A percentile compares a stretch with the other conserved stretches of the same genome.
Evolutionary conservation across 2,113 vertebrate genomes (phyloP).

Genomic region (Phocoena phocoena): DNA sequence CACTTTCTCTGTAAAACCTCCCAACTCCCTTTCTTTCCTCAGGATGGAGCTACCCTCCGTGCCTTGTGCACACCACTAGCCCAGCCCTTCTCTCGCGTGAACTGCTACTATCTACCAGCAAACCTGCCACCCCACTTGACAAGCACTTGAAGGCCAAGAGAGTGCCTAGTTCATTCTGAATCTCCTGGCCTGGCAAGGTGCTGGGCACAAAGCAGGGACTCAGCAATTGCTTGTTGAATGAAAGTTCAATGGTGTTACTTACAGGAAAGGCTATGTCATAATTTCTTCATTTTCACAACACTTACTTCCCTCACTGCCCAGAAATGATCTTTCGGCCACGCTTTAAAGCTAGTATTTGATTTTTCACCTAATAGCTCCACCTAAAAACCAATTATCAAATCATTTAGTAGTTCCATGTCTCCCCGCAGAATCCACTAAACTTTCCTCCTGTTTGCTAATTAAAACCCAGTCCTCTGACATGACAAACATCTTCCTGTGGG

Average conservation of each 20-base stretch:
- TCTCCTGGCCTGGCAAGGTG: neutral
- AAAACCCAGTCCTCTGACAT: constrained; percentile 69
- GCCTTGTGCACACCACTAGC: neutral
- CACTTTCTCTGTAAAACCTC: neutral
- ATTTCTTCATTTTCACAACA: neutral
- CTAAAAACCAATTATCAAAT: constrained; percentile 55
- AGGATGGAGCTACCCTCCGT: neutral
- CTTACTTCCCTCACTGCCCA: neutral
- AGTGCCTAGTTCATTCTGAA: neutral
- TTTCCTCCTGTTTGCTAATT: constrained; percentile 72
- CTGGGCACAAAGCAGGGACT: neutral
- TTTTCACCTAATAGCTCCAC: constrained; percentile 67
- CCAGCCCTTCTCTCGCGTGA: neutral
- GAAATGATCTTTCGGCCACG: constrained; percentile 16
- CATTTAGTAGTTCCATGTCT: constrained; percentile 19
- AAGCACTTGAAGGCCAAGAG: neutral
- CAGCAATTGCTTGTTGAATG: neutral
- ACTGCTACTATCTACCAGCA: neutral
- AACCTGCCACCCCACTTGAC: neutral
- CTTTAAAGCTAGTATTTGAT: constrained; percentile 45
- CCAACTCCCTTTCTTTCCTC: neutral
- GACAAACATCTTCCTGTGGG: constrained; percentile 76
- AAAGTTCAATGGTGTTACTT: neutral
- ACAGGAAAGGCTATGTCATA: neutral
- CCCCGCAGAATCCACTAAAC: constrained; percentile 39